phyloP scores from a whole-genome alignment of 2,888 invertebrate genomes.

The Drosophila acutilabella region DNA sequence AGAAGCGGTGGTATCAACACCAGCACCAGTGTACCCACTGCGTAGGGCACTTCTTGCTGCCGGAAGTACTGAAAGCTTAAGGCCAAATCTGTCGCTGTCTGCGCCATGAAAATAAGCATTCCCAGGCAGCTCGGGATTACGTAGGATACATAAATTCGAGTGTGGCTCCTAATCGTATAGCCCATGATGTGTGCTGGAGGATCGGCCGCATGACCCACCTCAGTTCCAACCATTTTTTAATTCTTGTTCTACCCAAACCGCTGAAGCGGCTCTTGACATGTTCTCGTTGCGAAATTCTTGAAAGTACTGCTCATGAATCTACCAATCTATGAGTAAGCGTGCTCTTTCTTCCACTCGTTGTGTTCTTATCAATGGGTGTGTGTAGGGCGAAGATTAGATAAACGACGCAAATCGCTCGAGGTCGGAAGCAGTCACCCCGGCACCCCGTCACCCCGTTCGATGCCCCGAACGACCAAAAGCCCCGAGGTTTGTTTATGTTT shows the following conservation, averaged over 20 bases:
- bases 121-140: slow-evolving; percentile 87
- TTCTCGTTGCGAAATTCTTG: slow-evolving; percentile 56
- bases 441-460: no score
- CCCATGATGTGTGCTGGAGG: slow-evolving; percentile 83
- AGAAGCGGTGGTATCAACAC: slow-evolving; percentile 87
- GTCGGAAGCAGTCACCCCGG: slow-evolving; percentile 3
- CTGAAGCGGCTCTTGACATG: slow-evolving; percentile 34
- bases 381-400: slow-evolving; percentile 68
- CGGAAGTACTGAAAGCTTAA: slow-evolving; percentile 88
- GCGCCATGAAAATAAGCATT: slow-evolving; percentile 88
- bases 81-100: slow-evolving; percentile 89
- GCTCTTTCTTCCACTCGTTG: slow-evolving; percentile 24
- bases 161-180: slow-evolving; percentile 81
- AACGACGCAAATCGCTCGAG: slow-evolving; percentile 22
- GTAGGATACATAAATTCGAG: slow-evolving; percentile 83
- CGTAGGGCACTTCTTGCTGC: slow-evolving; percentile 87
- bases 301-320: slow-evolving; percentile 42
- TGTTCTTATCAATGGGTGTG: slow-evolving; percentile 54
- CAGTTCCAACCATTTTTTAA: slow-evolving; percentile 45
- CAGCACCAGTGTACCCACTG: slow-evolving; percentile 85
- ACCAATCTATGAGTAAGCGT: slow-evolving; percentile 64
- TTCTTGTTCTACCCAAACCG: background rate
- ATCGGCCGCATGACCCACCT: slow-evolving; percentile 74
- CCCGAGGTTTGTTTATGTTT: slow-evolving; percentile 66
- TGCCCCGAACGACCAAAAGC: background rate